These are phyloP conservation scores for Pelecanus crispus DNA, from an alignment of 2,113 vertebrate species.

Conservation along the genomic window DNA sequence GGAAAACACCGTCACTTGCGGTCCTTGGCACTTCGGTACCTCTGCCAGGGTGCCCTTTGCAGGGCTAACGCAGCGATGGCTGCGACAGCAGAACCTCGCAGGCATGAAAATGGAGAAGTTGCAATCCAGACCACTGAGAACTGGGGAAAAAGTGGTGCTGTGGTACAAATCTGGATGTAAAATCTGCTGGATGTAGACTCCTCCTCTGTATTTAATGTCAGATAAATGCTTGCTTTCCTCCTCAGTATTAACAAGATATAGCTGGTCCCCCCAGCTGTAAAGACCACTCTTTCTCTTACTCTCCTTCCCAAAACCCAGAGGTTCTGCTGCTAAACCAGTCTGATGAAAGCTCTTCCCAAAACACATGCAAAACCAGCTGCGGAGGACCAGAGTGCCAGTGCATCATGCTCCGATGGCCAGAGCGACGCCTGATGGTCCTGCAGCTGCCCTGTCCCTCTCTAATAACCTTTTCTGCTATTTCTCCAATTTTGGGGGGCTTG, in stretches of 20 bases:
- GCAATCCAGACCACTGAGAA: background rate
- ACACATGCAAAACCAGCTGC: background rate
- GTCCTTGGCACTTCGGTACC: background rate
- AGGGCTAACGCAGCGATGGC: background rate
- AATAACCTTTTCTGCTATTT: background rate
- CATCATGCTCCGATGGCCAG: fast-evolving
- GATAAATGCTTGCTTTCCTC: background rate
- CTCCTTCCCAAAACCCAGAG: background rate
- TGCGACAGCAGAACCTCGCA: background rate
- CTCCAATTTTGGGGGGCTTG: background rate
- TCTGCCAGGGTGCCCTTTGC: background rate
- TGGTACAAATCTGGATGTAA: fast-evolving
- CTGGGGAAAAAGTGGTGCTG: background rate
- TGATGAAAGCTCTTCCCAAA: background rate
- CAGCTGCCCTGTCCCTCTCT: background rate
- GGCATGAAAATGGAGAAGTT: background rate
- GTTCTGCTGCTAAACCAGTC: background rate
- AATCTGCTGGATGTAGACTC: background rate
- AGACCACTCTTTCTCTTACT: background rate
- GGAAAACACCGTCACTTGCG: fast-evolving
- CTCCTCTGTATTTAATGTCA: background rate
- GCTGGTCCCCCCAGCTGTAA: background rate
- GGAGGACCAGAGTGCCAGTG: background rate
- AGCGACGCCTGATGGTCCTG: background rate
- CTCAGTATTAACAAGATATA: background rate